Evolutionary conservation across 2,888 invertebrate species (phyloP).

Genomic region (Agrochola macilenta): DNA sequence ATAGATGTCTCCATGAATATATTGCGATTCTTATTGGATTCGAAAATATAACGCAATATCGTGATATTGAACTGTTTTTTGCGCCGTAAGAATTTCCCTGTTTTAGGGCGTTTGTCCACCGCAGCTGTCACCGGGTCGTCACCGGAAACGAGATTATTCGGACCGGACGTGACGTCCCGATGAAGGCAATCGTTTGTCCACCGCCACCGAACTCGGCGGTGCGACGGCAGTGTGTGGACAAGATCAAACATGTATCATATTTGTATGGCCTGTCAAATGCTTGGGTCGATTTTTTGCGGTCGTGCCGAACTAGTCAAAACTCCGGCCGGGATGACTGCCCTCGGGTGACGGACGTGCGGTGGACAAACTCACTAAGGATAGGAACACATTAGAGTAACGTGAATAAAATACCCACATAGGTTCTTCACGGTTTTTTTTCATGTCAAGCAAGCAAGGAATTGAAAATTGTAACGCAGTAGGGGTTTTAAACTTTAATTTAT

Average conservation of each 20-base stretch:
- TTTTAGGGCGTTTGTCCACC: not conserved
- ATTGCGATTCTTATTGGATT: conserved; percentile 46
- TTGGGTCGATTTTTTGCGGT: no score
- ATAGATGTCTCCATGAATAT: conserved; percentile 31
- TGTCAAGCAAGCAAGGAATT: not conserved
- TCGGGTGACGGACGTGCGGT: not conserved
- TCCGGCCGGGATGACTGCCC: no score
- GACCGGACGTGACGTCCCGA: not conserved
- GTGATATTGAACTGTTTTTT: conserved; percentile 41
- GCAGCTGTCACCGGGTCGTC: not conserved
- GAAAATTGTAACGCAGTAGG: not conserved
- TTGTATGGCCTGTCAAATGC: not conserved
- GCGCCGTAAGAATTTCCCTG: not conserved
- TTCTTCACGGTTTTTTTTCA: not conserved
- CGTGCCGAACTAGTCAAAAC: no score
- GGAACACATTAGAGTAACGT: not conserved
- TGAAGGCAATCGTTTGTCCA: not conserved
- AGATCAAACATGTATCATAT: not conserved
- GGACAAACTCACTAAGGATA: not conserved
- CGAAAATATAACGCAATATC: conserved; percentile 35
- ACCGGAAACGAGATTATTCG: not conserved
- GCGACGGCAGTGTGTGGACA: no score
- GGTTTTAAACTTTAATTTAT: not conserved
- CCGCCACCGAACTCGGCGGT: not conserved
- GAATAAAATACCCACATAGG: not conserved